Evolutionary conservation across 2,888 invertebrate species (phyloP).

Genomic region (Alloscopus bannaensis): DNA sequence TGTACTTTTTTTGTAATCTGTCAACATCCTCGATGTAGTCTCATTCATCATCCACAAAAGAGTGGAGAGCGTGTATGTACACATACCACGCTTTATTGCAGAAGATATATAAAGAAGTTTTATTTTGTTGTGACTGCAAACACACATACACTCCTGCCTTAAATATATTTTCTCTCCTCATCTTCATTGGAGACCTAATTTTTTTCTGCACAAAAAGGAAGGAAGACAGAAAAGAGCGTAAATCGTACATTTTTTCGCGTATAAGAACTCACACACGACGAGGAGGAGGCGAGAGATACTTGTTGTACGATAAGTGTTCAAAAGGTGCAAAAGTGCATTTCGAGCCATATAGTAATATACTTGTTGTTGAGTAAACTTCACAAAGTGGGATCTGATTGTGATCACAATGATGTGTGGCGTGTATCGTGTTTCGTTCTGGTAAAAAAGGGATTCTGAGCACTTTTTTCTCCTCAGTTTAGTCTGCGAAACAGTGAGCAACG

Average conservation of each 20-base stretch:
- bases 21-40: slow-evolving; percentile 5
- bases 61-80: not conserved
- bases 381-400: slow-evolving; percentile 14
- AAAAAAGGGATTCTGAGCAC: slow-evolving; percentile 3
- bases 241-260: slow-evolving; percentile 16
- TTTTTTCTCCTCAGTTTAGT: not conserved
- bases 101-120: too few relatives aligned
- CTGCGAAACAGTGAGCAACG: too few relatives aligned
- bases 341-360: too few relatives aligned
- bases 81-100: too few relatives aligned
- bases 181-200: slow-evolving; percentile 14
- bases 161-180: slow-evolving; percentile 4
- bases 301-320: slow-evolving; percentile 18
- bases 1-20: slow-evolving; percentile 22
- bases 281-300: too few relatives aligned
- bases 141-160: too few relatives aligned
- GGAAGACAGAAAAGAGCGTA: too few relatives aligned
- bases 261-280: too few relatives aligned
- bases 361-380: slow-evolving; percentile 1
- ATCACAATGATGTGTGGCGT: not conserved
- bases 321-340: slow-evolving; percentile 50
- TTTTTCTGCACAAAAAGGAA: slow-evolving; percentile 36
- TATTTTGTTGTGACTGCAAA: too few relatives aligned
- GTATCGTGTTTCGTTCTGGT: too few relatives aligned
- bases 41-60: slow-evolving; percentile 16